Conservation (phyloP, 2,888 invertebrate species). For the Saturnia pavonia region DNA sequence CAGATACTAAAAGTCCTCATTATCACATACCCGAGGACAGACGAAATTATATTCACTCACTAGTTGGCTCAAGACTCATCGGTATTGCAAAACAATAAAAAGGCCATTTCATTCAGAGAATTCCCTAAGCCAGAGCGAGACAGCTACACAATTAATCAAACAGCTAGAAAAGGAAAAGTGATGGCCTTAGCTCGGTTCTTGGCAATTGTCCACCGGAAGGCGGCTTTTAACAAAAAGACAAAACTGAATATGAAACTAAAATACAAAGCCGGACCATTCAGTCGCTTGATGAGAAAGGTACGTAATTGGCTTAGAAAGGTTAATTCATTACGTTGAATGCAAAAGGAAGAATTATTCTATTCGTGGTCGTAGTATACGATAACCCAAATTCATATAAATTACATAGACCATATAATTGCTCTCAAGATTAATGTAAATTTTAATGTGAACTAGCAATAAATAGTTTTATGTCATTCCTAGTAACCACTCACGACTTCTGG, state of each 20-base stretch:
- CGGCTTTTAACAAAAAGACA: slow-evolving; percentile 72
- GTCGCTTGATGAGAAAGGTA: slow-evolving; percentile 50
- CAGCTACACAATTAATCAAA: slow-evolving; percentile 34
- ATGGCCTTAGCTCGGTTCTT: slow-evolving; percentile 68
- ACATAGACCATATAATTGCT: slow-evolving; percentile 12
- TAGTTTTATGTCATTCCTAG: not conserved
- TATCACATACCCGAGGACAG: slow-evolving; percentile 54
- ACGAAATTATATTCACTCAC: slow-evolving; percentile 73
- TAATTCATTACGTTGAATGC: slow-evolving; percentile 39
- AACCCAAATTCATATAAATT: slow-evolving; percentile 12
- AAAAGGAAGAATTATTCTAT: slow-evolving; percentile 26
- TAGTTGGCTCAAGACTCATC: slow-evolving; percentile 64
- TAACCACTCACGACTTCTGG: too few relatives aligned
- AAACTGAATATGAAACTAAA: slow-evolving; percentile 65
- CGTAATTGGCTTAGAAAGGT: slow-evolving; percentile 63
- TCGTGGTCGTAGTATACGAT: slow-evolving; percentile 19
- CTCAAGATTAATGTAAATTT: not conserved
- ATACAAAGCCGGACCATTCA: slow-evolving; percentile 75
- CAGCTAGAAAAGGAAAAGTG: slow-evolving; percentile 42
- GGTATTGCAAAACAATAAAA: slow-evolving; percentile 75
- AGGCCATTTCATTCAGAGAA: slow-evolving; percentile 76
- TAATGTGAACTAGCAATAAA: not conserved
- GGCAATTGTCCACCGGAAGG: slow-evolving; percentile 81
- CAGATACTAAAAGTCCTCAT: slow-evolving; percentile 45
- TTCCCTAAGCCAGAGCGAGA: slow-evolving; percentile 57